Conservation (phyloP, 2,113 vertebrate species). For the Lucifuga dentata region DNA sequence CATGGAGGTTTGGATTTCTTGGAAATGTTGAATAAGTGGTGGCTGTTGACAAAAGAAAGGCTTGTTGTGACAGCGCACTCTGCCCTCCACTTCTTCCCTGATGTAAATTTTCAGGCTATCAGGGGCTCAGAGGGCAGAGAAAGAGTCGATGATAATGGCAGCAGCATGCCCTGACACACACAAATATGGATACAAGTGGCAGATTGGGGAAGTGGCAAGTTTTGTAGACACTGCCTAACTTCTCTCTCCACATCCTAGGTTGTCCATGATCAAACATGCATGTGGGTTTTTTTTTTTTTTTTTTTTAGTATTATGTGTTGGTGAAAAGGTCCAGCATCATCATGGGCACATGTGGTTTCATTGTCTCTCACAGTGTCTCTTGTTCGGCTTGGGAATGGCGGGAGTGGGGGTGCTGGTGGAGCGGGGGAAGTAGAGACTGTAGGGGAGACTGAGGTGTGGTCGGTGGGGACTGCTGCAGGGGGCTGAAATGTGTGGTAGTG, state of each 20-base stretch:
- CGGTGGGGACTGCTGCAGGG: constrained; percentile 80
- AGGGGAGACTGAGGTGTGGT: constrained; percentile 79
- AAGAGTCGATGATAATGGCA: constrained; percentile 42
- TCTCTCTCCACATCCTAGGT: constrained; percentile 33
- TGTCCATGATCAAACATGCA: constrained; percentile 62
- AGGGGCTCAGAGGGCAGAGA: constrained; percentile 37
- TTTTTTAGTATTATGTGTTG: constrained; percentile 27
- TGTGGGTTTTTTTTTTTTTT: constrained; percentile 39
- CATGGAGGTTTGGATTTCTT: constrained; percentile 62
- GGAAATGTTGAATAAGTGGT: constrained; percentile 49
- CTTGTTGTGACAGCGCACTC: constrained; percentile 50
- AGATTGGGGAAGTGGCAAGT: constrained; percentile 30
- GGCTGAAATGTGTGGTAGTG: constrained; percentile 77
- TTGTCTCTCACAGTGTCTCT: constrained; percentile 86
- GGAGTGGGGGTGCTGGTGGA: constrained; percentile 83
- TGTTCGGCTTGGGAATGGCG: constrained; percentile 86
- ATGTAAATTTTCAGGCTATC: constrained; percentile 36
- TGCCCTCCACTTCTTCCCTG: constrained; percentile 35
- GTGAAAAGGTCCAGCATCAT: constrained; percentile 72
- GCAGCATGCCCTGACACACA: constrained; percentile 31
- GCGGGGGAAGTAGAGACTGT: constrained; percentile 84
- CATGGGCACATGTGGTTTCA: constrained; percentile 65
- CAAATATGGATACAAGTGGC: constrained; percentile 44
- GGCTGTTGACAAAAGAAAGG: constrained; percentile 42
- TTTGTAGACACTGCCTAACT: constrained; percentile 34